Percentiles rank a stretch among this genome's conserved stretches.
These are phyloP conservation scores for Xiphophorus couchianus DNA, from an alignment of 2,113 vertebrate species.

Conservation along the genomic window DNA sequence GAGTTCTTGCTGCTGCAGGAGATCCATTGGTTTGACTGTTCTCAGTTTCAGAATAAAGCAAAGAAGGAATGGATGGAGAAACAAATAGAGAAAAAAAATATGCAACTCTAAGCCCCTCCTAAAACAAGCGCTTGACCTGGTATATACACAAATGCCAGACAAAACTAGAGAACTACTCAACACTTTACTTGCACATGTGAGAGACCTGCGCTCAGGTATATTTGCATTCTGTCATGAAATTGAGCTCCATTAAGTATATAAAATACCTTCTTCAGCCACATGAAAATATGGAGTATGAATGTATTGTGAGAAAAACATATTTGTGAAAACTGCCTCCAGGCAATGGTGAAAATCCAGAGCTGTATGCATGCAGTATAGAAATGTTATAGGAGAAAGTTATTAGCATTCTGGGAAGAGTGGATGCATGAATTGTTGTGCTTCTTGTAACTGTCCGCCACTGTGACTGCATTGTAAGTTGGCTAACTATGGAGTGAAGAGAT, in stretches of 20 bases:
- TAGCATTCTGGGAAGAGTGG: not conserved
- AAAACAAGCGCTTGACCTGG: not conserved
- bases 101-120: not conserved
- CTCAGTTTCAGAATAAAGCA: not conserved
- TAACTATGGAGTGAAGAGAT: not conserved
- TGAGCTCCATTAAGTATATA: not conserved
- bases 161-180: not conserved
- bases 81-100: not conserved
- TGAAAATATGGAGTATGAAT: not conserved
- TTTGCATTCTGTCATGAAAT: constrained; percentile 2
- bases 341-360: not conserved
- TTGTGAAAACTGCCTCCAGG: constrained; percentile 33
- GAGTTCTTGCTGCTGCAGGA: not conserved
- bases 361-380: not conserved
- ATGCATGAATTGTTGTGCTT: not conserved
- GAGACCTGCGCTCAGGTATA: not conserved
- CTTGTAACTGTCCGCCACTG: not conserved
- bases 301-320: constrained; percentile 14
- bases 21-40: not conserved
- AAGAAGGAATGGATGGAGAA: not conserved
- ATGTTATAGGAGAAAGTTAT: constrained; percentile 19
- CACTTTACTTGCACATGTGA: not conserved
- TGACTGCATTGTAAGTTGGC: not conserved
- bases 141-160: not conserved
- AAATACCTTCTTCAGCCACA: not conserved